Evolutionary conservation across 2,113 vertebrate species (phyloP), one percentile per base, ranked within the genome.

Genomic region (Reinhardtius hippoglossoides): DNA sequence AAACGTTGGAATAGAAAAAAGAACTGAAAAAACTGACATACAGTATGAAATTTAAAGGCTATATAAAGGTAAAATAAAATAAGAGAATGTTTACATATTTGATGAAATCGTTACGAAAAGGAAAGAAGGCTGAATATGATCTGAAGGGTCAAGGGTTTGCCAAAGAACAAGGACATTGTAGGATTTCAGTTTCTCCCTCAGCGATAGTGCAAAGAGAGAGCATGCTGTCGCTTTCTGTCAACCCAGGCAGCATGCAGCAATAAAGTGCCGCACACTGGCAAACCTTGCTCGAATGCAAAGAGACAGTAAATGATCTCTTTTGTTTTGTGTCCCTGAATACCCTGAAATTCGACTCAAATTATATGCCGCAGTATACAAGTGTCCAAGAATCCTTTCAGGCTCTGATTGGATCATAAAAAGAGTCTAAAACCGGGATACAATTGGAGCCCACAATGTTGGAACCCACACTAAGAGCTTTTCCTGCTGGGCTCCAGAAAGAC

Each of bases 401-500:
- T 54, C 10, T 62, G 42, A 81, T 56, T 58, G 40, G 71, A 54
- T 81, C 37, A 48, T 12, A 35, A 56, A 31, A 35, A 48, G 23
- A 67, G 50, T 42, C 10, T 31, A 26, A 68, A 63, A 67, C 18
- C 60, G 23, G 24, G 59, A 64, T 20, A 79, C 67, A 77, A 78
- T 9, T 68, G 52, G 15, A 54, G 63, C 67, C 69, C 58, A 71
- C 55, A 26, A 40, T n/a, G 44, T 37, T 61, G 73, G 52, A 67
- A 60, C 3, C 27, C 4, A 14, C 42, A 54, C 48, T 67, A 46
- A 82, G 82, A 59, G 71, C 71, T 67, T 69, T 79, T 48, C 21
- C 71, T 57, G 67, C 67, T 64, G n/a, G 20, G 56, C 60, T 67
- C 62, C 70, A 54, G 61, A 27, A 74, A 57, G 68, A 83, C 58